A percentile compares a stretch with the other conserved stretches of the same genome.
Evolutionary conservation across 2,113 vertebrate genomes (phyloP).

Genomic region (Thamnaconus septentrionalis): DNA sequence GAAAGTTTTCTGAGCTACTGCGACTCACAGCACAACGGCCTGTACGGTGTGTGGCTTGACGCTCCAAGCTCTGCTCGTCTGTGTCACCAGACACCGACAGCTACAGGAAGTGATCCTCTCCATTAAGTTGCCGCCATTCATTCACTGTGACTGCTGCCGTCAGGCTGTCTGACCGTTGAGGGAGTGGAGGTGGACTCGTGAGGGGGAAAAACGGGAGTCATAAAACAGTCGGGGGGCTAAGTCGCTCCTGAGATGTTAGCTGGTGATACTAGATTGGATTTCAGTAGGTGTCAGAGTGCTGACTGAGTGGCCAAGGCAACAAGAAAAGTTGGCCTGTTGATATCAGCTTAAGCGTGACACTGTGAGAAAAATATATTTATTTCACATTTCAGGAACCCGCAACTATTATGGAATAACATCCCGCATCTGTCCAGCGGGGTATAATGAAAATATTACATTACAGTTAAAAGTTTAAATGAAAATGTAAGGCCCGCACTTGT

Average conservation of each 20-base stretch:
- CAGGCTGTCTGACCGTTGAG: conserved; percentile 60
- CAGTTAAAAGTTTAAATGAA: no score
- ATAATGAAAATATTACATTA: no score
- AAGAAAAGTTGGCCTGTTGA: no score
- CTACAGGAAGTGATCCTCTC: conserved; percentile 52
- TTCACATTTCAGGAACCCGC: no score
- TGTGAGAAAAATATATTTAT: no score
- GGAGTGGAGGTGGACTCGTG: conserved; percentile 66
- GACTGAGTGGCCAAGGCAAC: conserved; percentile 38
- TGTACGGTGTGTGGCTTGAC: no score
- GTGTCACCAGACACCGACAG: conserved; percentile 20
- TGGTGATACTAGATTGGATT: conserved; percentile 66
- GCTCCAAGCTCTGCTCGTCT: no score
- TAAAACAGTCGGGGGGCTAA: conserved; percentile 64
- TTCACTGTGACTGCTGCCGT: conserved; percentile 63
- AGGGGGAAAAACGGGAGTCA: conserved; percentile 61
- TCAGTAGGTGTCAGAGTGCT: conserved; percentile 66
- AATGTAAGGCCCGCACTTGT: conserved; percentile 48
- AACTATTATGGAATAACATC: no score
- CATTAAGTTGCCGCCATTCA: conserved; percentile 57
- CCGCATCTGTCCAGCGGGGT: no score
- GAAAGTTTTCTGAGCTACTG: no score
- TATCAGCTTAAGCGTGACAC: no score
- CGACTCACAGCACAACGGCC: no score
- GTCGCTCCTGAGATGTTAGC: conserved; percentile 58